Percentiles rank a stretch among this genome's conserved stretches.
phyloP scores from a whole-genome alignment of 2,888 invertebrate genomes.

The Monoplex corrugatus region DNA sequence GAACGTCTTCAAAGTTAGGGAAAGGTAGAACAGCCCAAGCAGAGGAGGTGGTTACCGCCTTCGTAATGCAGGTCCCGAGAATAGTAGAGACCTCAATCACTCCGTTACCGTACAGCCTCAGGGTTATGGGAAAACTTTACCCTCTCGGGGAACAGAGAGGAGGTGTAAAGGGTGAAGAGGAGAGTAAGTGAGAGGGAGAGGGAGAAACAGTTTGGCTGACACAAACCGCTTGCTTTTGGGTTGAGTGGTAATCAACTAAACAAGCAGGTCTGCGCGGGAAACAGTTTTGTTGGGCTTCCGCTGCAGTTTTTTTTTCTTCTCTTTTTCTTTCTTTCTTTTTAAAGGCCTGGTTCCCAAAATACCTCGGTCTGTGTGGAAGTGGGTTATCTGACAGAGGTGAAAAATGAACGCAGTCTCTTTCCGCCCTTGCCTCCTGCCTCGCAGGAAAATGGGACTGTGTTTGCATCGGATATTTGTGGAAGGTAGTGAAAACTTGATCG shows the following conservation, averaged over 20 bases:
- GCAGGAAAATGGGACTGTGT: background rate
- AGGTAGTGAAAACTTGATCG: background rate
- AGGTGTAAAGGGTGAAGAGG: too few species aligned
- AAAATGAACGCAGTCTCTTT: background rate
- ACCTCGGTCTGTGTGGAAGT: constrained; percentile 5
- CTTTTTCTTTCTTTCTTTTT: background rate
- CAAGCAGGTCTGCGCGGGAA: background rate
- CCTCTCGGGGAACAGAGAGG: too few species aligned
- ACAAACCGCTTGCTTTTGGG: background rate
- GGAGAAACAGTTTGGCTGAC: background rate
- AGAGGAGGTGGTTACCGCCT: too few species aligned
- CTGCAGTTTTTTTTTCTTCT: background rate
- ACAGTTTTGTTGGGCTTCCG: background rate
- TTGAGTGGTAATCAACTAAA: background rate
- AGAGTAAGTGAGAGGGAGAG: too few species aligned
- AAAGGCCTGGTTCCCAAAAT: background rate
- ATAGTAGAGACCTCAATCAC: too few species aligned
- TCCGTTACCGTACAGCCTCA: too few species aligned
- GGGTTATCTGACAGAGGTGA: constrained; percentile 27
- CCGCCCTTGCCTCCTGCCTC: background rate
- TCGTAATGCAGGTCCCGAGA: too few species aligned
- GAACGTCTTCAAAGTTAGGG: too few species aligned
- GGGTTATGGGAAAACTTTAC: too few species aligned
- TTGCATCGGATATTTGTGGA: constrained; percentile 1
- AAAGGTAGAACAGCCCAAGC: too few species aligned